A percentile compares a stretch with the other conserved stretches of the same genome.
Evolutionary conservation across 2,113 vertebrate genomes (phyloP).

Genomic region (Myrmecophaga tridactyla): DNA sequence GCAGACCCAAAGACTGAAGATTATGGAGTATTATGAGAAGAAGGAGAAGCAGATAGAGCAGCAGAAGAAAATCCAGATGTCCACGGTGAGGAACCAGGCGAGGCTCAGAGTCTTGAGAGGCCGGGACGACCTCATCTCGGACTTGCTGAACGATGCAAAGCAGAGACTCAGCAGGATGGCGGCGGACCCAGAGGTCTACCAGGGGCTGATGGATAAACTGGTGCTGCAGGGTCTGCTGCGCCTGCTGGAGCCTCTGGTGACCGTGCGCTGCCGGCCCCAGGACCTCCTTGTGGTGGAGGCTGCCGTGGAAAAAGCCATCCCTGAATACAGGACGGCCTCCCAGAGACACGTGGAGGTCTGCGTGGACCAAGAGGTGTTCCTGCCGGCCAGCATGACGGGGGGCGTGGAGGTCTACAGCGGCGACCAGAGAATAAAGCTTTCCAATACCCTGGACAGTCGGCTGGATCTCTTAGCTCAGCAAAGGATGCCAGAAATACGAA

Average conservation of each 20-base stretch:
- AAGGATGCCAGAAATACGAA: slow-evolving; percentile 97
- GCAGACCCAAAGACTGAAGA: slow-evolving; percentile 96
- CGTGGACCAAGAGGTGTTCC: slow-evolving; percentile 90
- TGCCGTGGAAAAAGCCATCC: slow-evolving; percentile 89
- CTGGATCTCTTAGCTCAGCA: slow-evolving; percentile 94
- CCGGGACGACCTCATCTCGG: slow-evolving; percentile 93
- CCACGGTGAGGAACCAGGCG: slow-evolving; percentile 96
- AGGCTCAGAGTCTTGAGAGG: slow-evolving; percentile 94
- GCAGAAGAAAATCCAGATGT: slow-evolving; percentile 99
- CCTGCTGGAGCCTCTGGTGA: slow-evolving; percentile 90
- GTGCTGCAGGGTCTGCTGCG: slow-evolving; percentile 94
- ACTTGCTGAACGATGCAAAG: slow-evolving; percentile 91
- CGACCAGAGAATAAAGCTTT: slow-evolving; percentile 93
- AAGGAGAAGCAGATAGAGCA: slow-evolving; percentile 99
- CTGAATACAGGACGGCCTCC: slow-evolving; percentile 86
- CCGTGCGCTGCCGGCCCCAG: slow-evolving; percentile 92
- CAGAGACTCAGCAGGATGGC: slow-evolving; percentile 87
- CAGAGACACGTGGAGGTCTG: slow-evolving; percentile 88
- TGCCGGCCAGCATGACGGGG: slow-evolving; percentile 88
- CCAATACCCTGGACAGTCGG: slow-evolving; percentile 95
- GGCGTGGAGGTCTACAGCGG: slow-evolving; percentile 94
- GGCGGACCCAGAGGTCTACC: slow-evolving; percentile 86
- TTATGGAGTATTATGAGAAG: slow-evolving; percentile 99
- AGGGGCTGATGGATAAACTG: slow-evolving; percentile 89
- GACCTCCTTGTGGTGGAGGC: slow-evolving; percentile 88